Evolutionary conservation across 2,797 vertebrate genomes (phyloP), one percentile per base, ranked within the genome.

Genomic region (Spea hammondii): DNA sequence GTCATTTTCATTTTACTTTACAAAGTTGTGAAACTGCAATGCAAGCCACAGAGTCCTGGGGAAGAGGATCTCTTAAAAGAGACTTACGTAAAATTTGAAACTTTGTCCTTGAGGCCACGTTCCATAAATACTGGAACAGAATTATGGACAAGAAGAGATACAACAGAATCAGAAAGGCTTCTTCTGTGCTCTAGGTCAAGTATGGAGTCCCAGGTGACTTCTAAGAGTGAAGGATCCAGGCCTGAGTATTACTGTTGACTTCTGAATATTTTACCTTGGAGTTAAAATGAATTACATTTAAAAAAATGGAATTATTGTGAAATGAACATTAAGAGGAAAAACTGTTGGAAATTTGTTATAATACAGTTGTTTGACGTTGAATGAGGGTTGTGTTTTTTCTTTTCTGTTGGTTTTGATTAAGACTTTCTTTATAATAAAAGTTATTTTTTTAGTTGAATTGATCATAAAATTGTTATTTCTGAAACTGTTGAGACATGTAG

Each of bases 21-120:
- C 79, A 98, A 98, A 90, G 95, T 98, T 82, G 84, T 95, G 3
- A 93, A 86, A 65, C 91, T 98, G 57, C 96, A 87, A 11, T 90
- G 92, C 83, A 90, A 89, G 54, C 85, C 81, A 0, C 89, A 86
- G 57, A 65, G 87, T 10, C 72, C 85, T n/a, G 83, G 88, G 45
- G 91, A 93, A 77, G 92, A 94, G 13, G 96, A 98, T 59, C 91
- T 97, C 69, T 92, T 91, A 68, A 96, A 93, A 82, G 98, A 99
- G 79, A 97, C 95, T 1, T 99, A 99, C 0, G 93, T 99, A 66
- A 96, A 95, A 66, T 99, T 99, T 89, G 97, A 99, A 89, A 98
- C 96, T 0, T 87, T 96, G 0, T 94, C 95, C 0, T 92, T 97
- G 87, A 95, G 95, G 77, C 94, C 95, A 84, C 93, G 93, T 82